These are phyloP conservation scores for Cyclophora punctaria DNA, from an alignment of 2,888 invertebrate genomes.

Conservation along the genomic window DNA sequence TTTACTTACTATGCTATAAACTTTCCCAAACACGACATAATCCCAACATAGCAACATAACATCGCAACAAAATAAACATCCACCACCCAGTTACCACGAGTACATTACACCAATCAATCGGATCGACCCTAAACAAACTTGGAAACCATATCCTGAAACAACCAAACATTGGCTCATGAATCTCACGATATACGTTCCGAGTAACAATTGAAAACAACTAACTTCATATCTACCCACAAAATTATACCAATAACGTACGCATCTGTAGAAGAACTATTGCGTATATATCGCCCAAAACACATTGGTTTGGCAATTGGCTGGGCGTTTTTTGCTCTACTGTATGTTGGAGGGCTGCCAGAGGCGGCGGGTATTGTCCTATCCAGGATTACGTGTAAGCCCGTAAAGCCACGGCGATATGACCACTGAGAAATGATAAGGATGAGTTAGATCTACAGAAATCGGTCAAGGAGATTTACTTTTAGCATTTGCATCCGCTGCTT, in stretches of 20 bases:
- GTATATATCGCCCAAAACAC: conserved; percentile 32
- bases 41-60: too few species aligned
- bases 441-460: conserved; percentile 6
- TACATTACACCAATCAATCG: too few species aligned
- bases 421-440: conserved; percentile 14
- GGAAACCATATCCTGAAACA: too few species aligned
- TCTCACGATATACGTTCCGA: background rate
- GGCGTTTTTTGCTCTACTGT: conserved; percentile 12
- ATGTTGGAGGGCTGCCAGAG: conserved; percentile 15
- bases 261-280: conserved; percentile 20
- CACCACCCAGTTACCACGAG: too few species aligned
- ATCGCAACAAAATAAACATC: too few species aligned
- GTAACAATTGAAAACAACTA: conserved; percentile 9
- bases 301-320: conserved; percentile 31
- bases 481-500: background rate
- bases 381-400: conserved; percentile 19
- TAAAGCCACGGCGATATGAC: conserved; percentile 19
- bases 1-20: too few species aligned
- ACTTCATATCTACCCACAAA: conserved; percentile 6
- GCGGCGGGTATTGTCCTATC: conserved; percentile 8
- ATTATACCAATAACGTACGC: conserved; percentile 9
- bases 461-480: background rate
- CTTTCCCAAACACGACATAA: too few species aligned
- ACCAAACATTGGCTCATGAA: background rate
- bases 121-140: too few species aligned